Evolutionary conservation across 1,140 invertebrate species (phyloP), one percentile per base, ranked within the genome.

Genomic region (Halotydeus destructor): DNA sequence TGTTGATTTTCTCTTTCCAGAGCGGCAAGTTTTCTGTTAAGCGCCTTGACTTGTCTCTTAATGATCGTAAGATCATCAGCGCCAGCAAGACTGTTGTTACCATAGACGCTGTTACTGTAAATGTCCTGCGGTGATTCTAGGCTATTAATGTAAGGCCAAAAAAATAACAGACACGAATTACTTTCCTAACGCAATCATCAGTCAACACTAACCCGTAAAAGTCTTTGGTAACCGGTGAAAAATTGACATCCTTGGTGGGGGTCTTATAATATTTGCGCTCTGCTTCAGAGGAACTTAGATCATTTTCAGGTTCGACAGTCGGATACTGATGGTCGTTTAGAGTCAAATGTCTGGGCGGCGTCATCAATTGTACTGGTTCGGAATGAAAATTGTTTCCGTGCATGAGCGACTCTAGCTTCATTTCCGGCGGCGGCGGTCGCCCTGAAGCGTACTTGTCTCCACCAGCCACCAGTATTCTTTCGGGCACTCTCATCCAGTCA

Each of bases 401-500:
- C 1, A 46, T 16, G 14, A 12, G 23, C 16, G 35, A 21, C 54
- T 85, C 82, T 53, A 83, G 62, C 50, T 73, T 69, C 23, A 85
- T 75, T 65, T 85, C 82, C 45, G 77, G 65, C 3, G 79, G 78
- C 9, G 78, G 70, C 32, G 84, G 78, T 57, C 82, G 74, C 14
- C 78, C 68, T 69, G 41, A 22, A 33, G 52, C 41, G 32, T 51
- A 46, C 12, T 41, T 31, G 38, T 51, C 50, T 27, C 45, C 46
- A 71, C 70, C 82, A 50, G 74, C 66, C 38, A 85, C 78, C 47
- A 86, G 64, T 58, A 88, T 86, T 54, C 80, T 67, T 50, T 85
- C 81, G n/a, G 82, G 82, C 23, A 88, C 81, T 55, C 74, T 73
- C 82, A 86, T 88, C 9, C 24, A 4, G 9, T 25, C 42, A 30